Percentiles rank a stretch among this genome's conserved stretches.
Conservation (phyloP, 2,888 invertebrate species). For the Drosophila borborema region DNA sequence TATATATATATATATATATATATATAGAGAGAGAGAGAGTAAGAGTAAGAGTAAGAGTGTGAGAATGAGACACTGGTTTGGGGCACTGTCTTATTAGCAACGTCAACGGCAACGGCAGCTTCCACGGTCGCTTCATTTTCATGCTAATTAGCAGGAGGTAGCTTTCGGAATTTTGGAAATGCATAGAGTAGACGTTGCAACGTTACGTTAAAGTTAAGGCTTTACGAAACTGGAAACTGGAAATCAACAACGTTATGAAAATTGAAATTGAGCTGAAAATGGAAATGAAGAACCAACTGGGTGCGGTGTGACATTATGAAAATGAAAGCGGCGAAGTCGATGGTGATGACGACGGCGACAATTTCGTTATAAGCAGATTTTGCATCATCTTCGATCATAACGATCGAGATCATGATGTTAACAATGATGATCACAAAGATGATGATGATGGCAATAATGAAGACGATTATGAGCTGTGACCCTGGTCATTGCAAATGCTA, state of each 20-base stretch:
- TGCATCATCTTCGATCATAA: conserved; percentile 51
- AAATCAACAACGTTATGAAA: conserved; percentile 28
- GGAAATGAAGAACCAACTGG: conserved; percentile 42
- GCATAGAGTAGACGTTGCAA: conserved; percentile 35
- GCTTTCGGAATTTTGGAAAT: conserved; percentile 75
- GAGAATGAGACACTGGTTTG: conserved; percentile 5
- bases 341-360: conserved; percentile 36
- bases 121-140: conserved; percentile 55
- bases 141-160: conserved; percentile 66
- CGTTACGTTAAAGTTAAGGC: conserved; percentile 31
- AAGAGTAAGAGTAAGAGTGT: neutral
- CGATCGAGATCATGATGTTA: conserved; percentile 5
- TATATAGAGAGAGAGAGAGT: neutral
- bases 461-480: conserved; percentile 9
- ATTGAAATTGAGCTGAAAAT: conserved; percentile 12
- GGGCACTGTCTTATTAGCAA: conserved; percentile 44
- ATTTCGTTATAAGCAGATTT: conserved; percentile 44
- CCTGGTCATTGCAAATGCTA: conserved; percentile 62
- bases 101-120: conserved; percentile 4
- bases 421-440: conserved; percentile 8
- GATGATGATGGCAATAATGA: neutral
- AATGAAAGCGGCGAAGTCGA: conserved; percentile 29
- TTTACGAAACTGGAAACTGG: conserved; percentile 48
- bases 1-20: too few relatives aligned
- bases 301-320: conserved; percentile 30